These are phyloP conservation scores for Euleptes europaea DNA, from an alignment of 2,113 vertebrate species.

Conservation along the genomic window DNA sequence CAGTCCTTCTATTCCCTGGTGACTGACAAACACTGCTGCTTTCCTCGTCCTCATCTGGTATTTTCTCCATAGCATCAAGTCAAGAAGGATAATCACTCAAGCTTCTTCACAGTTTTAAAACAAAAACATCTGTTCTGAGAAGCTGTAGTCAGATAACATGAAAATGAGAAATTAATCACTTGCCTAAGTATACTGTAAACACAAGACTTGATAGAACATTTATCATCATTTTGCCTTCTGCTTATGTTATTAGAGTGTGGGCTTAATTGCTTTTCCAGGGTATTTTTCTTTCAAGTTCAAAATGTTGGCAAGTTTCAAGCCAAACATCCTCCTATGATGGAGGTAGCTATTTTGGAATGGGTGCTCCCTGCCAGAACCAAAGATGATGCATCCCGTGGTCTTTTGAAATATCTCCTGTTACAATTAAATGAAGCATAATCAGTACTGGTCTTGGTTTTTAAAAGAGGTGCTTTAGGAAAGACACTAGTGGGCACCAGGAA, in stretches of 20 bases:
- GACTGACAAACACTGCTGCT: not conserved
- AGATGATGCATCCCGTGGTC: too few relatives aligned
- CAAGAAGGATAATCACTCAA: slow-evolving; percentile 26
- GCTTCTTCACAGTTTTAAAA: slow-evolving; percentile 24
- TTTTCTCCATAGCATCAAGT: slow-evolving; percentile 22
- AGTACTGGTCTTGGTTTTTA: too few relatives aligned
- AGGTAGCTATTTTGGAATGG: too few relatives aligned
- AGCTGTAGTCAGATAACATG: slow-evolving; percentile 27
- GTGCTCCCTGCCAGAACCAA: too few relatives aligned
- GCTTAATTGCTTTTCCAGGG: slow-evolving; percentile 4
- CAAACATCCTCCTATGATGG: too few relatives aligned
- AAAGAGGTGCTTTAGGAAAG: too few relatives aligned
- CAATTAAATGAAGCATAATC: too few relatives aligned
- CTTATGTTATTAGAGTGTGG: not conserved
- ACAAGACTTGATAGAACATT: slow-evolving; percentile 22
- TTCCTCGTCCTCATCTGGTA: slow-evolving; percentile 18
- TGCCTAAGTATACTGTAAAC: slow-evolving; percentile 34
- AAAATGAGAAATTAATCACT: slow-evolving; percentile 43
- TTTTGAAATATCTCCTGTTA: too few relatives aligned
- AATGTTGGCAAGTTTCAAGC: too few relatives aligned
- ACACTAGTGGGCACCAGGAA: too few relatives aligned
- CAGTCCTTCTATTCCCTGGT: slow-evolving; percentile 1
- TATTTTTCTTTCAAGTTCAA: not conserved
- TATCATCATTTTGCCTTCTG: slow-evolving; percentile 28
- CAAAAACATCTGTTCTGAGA: slow-evolving; percentile 42